Evolutionary conservation across 2,888 invertebrate genomes (phyloP).

Genomic region (Venusia cambrica): DNA sequence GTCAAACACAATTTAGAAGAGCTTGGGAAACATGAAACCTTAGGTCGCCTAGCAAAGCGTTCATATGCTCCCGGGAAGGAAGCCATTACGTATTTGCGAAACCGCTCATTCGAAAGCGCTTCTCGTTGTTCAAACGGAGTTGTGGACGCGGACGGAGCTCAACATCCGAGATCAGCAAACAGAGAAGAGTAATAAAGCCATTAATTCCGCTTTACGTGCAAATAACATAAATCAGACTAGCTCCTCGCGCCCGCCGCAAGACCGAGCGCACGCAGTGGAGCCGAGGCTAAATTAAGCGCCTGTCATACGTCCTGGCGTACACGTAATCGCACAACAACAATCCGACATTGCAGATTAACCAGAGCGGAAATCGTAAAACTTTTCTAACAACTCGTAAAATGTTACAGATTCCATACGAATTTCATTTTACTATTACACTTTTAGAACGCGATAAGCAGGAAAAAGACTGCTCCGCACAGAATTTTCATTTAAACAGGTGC

Average conservation of each 20-base stretch:
- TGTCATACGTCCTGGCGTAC: slow-evolving; percentile 60
- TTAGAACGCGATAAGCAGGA: slow-evolving; percentile 1
- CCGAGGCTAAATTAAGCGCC: slow-evolving; percentile 65
- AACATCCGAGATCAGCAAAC: slow-evolving; percentile 67
- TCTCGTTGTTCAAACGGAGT: slow-evolving; percentile 53
- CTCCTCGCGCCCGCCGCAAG: slow-evolving; percentile 68
- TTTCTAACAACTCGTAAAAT: background rate
- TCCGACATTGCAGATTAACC: slow-evolving; percentile 49
- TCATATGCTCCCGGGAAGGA: slow-evolving; percentile 35
- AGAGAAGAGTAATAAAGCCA: slow-evolving; percentile 77
- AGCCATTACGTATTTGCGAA: slow-evolving; percentile 51
- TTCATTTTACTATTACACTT: background rate
- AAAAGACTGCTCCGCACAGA: background rate
- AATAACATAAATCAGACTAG: slow-evolving; percentile 79
- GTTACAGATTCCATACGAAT: background rate
- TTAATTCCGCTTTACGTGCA: slow-evolving; percentile 79
- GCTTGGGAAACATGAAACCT: slow-evolving; percentile 22
- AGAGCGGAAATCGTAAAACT: slow-evolving; percentile 33
- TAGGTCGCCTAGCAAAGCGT: slow-evolving; percentile 22
- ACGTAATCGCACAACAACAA: slow-evolving; percentile 43
- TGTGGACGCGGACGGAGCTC: slow-evolving; percentile 52
- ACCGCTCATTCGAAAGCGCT: slow-evolving; percentile 56
- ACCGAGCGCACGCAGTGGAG: slow-evolving; percentile 55
- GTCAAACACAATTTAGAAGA: slow-evolving; percentile 25
- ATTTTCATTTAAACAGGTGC: slow-evolving; percentile 6